Evolutionary conservation across 1,140 invertebrate species (phyloP).

Genomic region (Drosophila pachea): DNA sequence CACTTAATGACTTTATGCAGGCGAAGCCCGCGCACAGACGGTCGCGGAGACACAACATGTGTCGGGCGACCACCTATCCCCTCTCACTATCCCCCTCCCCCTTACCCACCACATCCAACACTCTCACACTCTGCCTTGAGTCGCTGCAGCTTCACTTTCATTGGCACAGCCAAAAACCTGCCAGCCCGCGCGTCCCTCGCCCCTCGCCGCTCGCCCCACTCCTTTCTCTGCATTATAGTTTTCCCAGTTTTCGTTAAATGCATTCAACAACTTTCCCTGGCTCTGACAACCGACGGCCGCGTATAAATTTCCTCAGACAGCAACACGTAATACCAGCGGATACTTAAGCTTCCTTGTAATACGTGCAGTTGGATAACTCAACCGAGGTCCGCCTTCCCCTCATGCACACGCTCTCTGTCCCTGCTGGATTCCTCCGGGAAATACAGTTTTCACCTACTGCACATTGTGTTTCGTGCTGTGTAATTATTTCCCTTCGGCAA

Average conservation of each 20-base stretch:
- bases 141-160: constrained; percentile 58
- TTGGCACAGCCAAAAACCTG: constrained; percentile 10
- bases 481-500: constrained; percentile 54
- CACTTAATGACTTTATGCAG: constrained; percentile 73
- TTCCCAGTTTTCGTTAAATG: constrained; percentile 57
- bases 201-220: neutral
- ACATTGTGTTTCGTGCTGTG: constrained; percentile 54
- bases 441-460: constrained; percentile 66
- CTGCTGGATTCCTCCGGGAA: constrained; percentile 12
- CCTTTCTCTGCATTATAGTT: constrained; percentile 49
- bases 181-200: too few relatives aligned
- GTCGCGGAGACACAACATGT: constrained; percentile 58
- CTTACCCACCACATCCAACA: constrained; percentile 23
- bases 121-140: constrained; percentile 41
- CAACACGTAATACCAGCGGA: constrained; percentile 60
- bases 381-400: neutral
- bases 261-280: constrained; percentile 25
- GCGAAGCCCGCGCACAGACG: constrained; percentile 22
- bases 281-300: neutral
- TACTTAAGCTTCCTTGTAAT: constrained; percentile 66
- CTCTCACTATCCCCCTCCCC: constrained; percentile 6
- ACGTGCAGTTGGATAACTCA: constrained; percentile 29
- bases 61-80: constrained; percentile 26
- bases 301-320: constrained; percentile 6
- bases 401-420: neutral